Evolutionary conservation across 2,888 invertebrate genomes (phyloP), one percentile per base, ranked within the genome.

Genomic region (Idaea biselata): DNA sequence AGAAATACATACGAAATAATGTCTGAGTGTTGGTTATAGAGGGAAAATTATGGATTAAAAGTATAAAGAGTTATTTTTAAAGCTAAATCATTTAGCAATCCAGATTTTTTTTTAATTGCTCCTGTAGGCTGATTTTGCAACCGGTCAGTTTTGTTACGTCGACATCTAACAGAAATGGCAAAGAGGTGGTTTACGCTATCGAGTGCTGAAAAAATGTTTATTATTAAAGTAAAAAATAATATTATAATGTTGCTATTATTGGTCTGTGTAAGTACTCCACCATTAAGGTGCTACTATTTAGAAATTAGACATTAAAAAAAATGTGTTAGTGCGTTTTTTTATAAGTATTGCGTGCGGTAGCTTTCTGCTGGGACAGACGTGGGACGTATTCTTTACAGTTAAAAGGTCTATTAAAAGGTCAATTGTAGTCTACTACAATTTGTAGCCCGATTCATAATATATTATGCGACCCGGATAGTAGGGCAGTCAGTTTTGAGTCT

Each of bases 231-330:
- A 73, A 74, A 76, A 73, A 68, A 75, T 73, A 76, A 18, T 18
- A 56, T 56, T 79, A 75, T 79, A 73, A 73, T 79, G 81, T 82
- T 82, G 82, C 81, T 80, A 79, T 78, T 56, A 18, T 75, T 74
- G 73, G 72, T 76, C 72, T 78, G 77, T 73, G 71, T 77, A 66
- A 73, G 70, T 68, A 66, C 60, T 71, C 81, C 88, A 89, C 88
- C 89, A 85, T 68, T 86, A 83, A 87, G 90, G 90, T 90, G 90
- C 90, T 90, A 89, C 80, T 84, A 84, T 76, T 82, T 88, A 88
- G 86, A 83, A 75, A 73, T 73, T 86, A 84, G 81, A 73, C 80
- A 75, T 68, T 65, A 69, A 63, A 60, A 66, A 62, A 76, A 69
- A 64, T 63, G 71, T 72, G 69, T 68, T 65, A 60, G 69, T 63